These are phyloP conservation scores for Amphipyra tragopoginis DNA, from an alignment of 2,888 invertebrate genomes.

Conservation along the genomic window DNA sequence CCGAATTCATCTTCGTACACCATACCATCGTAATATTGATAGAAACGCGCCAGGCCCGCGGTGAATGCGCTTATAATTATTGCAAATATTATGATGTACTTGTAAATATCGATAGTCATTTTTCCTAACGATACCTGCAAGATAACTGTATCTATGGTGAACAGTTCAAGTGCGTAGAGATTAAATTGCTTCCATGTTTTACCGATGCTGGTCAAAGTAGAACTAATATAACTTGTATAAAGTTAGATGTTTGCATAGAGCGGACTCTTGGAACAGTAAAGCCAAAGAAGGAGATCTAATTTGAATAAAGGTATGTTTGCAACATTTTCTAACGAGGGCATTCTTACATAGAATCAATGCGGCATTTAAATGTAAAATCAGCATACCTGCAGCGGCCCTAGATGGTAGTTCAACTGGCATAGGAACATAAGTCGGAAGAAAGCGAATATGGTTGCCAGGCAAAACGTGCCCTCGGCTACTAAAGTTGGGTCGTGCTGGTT, in stretches of 20 bases:
- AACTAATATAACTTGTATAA: constrained; percentile 23
- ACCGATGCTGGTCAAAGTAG: constrained; percentile 12
- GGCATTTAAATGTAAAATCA: constrained; percentile 58
- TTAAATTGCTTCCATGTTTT: constrained; percentile 24
- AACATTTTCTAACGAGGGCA: constrained; percentile 64
- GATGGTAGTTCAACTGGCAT: constrained; percentile 91
- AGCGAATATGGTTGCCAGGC: constrained; percentile 92
- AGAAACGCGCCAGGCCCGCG: constrained; percentile 90
- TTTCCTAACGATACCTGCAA: constrained; percentile 91
- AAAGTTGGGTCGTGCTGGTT: constrained; percentile 91
- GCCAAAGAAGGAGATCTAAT: constrained; percentile 52
- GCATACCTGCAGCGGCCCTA: constrained; percentile 90
- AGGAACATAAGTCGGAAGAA: constrained; percentile 91
- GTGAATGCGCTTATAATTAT: constrained; percentile 91
- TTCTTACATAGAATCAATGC: constrained; percentile 58
- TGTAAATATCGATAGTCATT: constrained; percentile 92
- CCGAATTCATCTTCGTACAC: constrained; percentile 89
- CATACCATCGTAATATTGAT: constrained; percentile 92
- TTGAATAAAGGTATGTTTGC: constrained; percentile 57
- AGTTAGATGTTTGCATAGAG: constrained; percentile 36
- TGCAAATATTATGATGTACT: constrained; percentile 90
- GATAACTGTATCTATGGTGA: constrained; percentile 35
- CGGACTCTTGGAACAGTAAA: constrained; percentile 52
- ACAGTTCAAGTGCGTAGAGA: constrained; percentile 29
- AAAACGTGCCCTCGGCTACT: constrained; percentile 92